A percentile compares a stretch with the other conserved stretches of the same genome.
phyloP scores from a whole-genome alignment of 2,888 invertebrate species.

The Odontomyia ornata region DNA sequence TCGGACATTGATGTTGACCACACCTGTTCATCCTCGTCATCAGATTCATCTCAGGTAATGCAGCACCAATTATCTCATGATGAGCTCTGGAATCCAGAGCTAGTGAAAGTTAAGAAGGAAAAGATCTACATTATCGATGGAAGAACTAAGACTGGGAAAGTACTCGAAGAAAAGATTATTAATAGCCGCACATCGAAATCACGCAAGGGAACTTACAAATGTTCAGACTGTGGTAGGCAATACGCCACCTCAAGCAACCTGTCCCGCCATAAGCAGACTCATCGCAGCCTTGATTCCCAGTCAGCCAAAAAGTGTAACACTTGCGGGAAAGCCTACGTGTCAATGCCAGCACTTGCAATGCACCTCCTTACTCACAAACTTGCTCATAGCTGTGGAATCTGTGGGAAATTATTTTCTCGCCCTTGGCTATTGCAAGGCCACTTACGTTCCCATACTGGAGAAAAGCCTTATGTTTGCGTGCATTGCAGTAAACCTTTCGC shows the following conservation, averaged over 20 bases:
- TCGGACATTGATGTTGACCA: conserved; percentile 74
- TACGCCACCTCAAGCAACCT: conserved; percentile 92
- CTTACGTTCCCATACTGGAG: conserved; percentile 89
- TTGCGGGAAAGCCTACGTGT: conserved; percentile 96
- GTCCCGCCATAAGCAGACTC: conserved; percentile 90
- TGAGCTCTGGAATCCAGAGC: conserved; percentile 48
- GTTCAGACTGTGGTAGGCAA: conserved; percentile 88
- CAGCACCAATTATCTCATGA: conserved; percentile 3
- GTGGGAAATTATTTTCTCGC: conserved; percentile 93
- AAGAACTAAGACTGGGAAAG: conserved; percentile 66
- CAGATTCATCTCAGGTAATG: conserved; percentile 43
- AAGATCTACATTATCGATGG: conserved; percentile 63
- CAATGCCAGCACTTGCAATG: conserved; percentile 97
- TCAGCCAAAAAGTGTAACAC: conserved; percentile 94
- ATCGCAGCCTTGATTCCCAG: conserved; percentile 92
- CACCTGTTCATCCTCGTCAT: conserved; percentile 58
- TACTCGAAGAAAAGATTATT: conserved; percentile 22
- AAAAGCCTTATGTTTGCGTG: conserved; percentile 93
- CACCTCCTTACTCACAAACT: conserved; percentile 92
- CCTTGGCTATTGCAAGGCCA: conserved; percentile 94
- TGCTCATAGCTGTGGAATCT: conserved; percentile 89
- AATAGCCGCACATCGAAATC: conserved; percentile 37
- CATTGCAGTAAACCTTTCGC: conserved; percentile 95
- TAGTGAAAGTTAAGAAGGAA: conserved; percentile 45
- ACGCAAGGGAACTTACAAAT: conserved; percentile 70